Evolutionary conservation across 92 coral and sea anemone genomes (phyloP).

Genomic region (Micromussa lordhowensis): DNA sequence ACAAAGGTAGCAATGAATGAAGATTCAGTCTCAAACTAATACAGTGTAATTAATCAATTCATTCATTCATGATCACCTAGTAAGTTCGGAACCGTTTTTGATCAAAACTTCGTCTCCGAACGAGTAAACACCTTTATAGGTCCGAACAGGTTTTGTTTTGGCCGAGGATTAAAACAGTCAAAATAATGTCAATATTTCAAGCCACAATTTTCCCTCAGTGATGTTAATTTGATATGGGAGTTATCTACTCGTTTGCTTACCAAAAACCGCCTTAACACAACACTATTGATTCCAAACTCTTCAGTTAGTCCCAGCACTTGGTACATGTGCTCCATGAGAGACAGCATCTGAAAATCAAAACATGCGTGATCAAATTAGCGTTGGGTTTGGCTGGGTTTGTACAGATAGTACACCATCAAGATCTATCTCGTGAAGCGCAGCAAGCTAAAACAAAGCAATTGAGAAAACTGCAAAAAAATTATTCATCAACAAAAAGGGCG

Average conservation of each 20-base stretch:
- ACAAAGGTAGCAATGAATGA: not conserved
- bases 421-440: too few species aligned
- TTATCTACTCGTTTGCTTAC: slow-evolving; percentile 33
- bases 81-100: too few species aligned
- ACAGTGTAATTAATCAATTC: not conserved
- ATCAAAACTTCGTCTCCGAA: not conserved
- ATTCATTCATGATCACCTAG: too few species aligned
- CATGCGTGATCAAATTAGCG: not conserved
- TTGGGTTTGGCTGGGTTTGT: too few species aligned
- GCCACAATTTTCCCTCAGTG: not conserved
- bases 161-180: too few species aligned
- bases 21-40: not conserved
- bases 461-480: too few species aligned
- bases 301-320: slow-evolving; percentile 75
- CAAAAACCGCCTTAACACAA: slow-evolving; percentile 72
- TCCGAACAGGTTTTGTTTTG: too few species aligned
- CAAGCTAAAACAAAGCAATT: too few species aligned
- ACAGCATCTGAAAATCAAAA: slow-evolving; percentile 63
- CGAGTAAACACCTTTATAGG: not conserved
- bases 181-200: too few species aligned
- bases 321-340: slow-evolving; percentile 80
- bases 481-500: too few species aligned
- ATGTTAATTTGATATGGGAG: not conserved
- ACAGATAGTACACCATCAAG: too few species aligned
- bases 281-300: slow-evolving; percentile 72